Evolutionary conservation across 92 coral and sea anemone genomes (phyloP), one percentile per base, ranked within the genome.

Genomic region (Meandrina meandrites): DNA sequence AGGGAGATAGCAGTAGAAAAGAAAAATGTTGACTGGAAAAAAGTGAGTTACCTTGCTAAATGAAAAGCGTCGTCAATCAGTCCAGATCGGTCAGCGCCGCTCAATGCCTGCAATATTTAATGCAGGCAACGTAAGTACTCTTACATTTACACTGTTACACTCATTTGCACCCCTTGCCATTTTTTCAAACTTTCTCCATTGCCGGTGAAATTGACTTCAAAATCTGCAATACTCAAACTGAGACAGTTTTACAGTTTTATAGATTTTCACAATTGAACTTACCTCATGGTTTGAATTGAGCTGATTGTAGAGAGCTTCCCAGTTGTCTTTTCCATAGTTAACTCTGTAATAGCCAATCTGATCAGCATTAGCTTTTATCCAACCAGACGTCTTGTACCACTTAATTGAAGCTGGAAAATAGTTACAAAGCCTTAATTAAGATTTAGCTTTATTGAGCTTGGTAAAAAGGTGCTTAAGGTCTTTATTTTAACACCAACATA

Each of bases 281-380:
- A 90, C 93, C 73, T 57, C 45, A 45, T 92, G 95, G 58, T 92
- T 75, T n/a, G 48, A 19, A 56, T 87, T 77, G 13, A 92, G 87
- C 30, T 91, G 92, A n/a, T 84, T 40, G n/a, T 51, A 60, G 21
- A 92, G 79, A 84, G 82, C 86, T 51, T 69, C 45, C 95, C 95
- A 92, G 89, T 87, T 92, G 13, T 85, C 91, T 11, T n/a, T 21
- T 16, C 83, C 89, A 34, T 92, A 92, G 47, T 92, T 92, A 19
- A 92, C 95, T 57, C 95, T 87, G 83, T 92, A 92, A 83, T 85
- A 92, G 18, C 93, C 95, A 90, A 78, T 83, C 78, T 93, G 95
- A 47, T 78, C 80, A 53, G 60, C 81, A 78, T 93, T 93, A 8
- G 93, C 88, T 72, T 93, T 92, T 75, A 92, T 79, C 95, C 95